phyloP scores from a whole-genome alignment of 1,140 invertebrate genomes.

The Panagrolaimus sp. region DNA sequence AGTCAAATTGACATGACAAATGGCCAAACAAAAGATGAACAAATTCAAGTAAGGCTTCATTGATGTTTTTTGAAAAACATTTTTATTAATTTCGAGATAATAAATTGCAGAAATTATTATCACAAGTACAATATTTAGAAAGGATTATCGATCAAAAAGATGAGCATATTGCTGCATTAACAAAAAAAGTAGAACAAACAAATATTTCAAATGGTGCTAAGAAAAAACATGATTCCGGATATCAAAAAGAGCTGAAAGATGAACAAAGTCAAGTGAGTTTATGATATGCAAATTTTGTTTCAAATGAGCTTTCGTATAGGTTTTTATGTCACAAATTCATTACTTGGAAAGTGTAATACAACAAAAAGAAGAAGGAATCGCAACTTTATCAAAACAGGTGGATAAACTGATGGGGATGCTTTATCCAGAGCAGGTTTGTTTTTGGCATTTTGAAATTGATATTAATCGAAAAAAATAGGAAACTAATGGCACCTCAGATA shows the following conservation, averaged over 20 bases:
- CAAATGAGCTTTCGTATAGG: neutral
- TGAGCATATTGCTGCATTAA: conserved; percentile 16
- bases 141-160: conserved; percentile 13
- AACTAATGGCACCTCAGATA: too few species aligned
- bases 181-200: conserved; percentile 12
- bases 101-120: neutral
- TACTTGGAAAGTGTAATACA: conserved; percentile 14
- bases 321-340: conserved; percentile 11
- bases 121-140: conserved; percentile 14
- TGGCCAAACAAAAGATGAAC: conserved; percentile 12
- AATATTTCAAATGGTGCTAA: neutral
- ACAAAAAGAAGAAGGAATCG: conserved; percentile 15
- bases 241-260: conserved; percentile 5
- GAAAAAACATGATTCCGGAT: neutral
- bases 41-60: neutral
- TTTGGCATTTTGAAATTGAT: too few species aligned
- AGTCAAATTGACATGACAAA: conserved; percentile 3
- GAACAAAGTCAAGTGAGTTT: conserved; percentile 13
- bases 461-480: too few species aligned
- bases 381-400: neutral
- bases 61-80: neutral
- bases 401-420: neutral
- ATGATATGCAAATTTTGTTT: neutral
- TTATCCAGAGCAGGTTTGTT: neutral
- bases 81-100: neutral